phyloP scores from a whole-genome alignment of 2,888 invertebrate species.

The Drosophila neonasuta region DNA sequence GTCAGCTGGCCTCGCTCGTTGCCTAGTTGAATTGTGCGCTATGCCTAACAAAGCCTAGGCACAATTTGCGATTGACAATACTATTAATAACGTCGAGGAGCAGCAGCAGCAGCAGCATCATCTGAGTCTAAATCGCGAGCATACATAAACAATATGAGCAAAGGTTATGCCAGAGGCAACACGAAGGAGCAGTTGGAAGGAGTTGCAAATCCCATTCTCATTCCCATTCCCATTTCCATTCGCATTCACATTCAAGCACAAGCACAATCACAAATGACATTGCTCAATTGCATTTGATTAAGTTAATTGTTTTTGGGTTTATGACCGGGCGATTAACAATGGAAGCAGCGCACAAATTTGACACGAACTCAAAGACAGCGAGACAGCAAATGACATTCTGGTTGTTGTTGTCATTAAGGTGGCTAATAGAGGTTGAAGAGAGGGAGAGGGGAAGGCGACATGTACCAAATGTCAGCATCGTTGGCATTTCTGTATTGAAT shows the following conservation, averaged over 20 bases:
- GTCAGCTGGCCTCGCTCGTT: slow-evolving; percentile 24
- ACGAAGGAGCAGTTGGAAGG: neutral
- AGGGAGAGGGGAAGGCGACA: neutral
- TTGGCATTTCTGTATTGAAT: slow-evolving; percentile 73
- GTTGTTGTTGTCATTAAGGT: slow-evolving; percentile 48
- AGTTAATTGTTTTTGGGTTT: slow-evolving; percentile 74
- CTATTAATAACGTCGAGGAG: slow-evolving; percentile 65
- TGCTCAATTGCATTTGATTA: slow-evolving; percentile 77
- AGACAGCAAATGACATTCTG: slow-evolving; percentile 8
- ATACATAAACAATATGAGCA: slow-evolving; percentile 45
- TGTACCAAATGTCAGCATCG: slow-evolving; percentile 62
- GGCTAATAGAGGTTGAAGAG: slow-evolving; percentile 25
- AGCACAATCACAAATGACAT: slow-evolving; percentile 74
- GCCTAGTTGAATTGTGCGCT: too few relatives aligned
- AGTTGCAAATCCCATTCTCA: neutral
- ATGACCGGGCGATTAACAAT: slow-evolving; percentile 71
- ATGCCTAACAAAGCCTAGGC: slow-evolving; percentile 38
- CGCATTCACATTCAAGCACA: slow-evolving; percentile 27
- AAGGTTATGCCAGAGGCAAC: slow-evolving; percentile 37
- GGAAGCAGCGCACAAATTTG: slow-evolving; percentile 62
- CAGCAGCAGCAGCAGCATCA: slow-evolving; percentile 14
- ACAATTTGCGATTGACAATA: slow-evolving; percentile 76
- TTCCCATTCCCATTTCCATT: neutral
- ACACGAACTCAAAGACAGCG: slow-evolving; percentile 50
- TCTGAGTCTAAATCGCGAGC: slow-evolving; percentile 23